Base-by-base conservation (phyloP, 2,797 vertebrate species). In the Acanthopagrus latus region DNA sequence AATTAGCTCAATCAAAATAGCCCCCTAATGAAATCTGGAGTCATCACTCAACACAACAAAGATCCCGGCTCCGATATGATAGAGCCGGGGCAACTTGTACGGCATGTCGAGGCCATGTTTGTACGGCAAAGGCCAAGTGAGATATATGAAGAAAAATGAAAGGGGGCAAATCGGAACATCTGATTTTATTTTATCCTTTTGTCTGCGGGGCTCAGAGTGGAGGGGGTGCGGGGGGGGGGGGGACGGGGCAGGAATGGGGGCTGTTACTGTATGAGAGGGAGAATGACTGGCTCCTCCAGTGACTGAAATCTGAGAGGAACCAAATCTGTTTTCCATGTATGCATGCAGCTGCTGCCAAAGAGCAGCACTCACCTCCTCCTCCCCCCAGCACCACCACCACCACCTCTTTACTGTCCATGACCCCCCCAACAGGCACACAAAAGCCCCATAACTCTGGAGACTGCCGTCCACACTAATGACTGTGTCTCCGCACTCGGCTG, bases 241-340 rank as follows among this genome's bases (percentile, higher is more conserved):
- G 17, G 66, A 12, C 18, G 64, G 80, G 68, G 29, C 29, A 29
- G 29, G 29, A 29, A 29, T 29, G 78, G 55, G 43, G 82, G 81
- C 62, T 81, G 71, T 92, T 92, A 84, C 89, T 89, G 86, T 92
- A 92, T 90, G 92, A 81, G 91, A 92, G 86, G 87, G 79, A 85
- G 86, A 90, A 89, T 79, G 87, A 80, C 83, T 78, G 83, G 80
- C 88, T 92, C 81, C 86, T 85, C 88, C 52, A 62, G 84, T 91
- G 91, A 91, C 93, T 93, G 94, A 95, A 94, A 94, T 90, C 83
- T 48, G 91, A 95, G 94, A 82, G 74, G 88, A 91, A 90, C 85
- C 93, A 94, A 94, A 91, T 94, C 92, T 94, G 91, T 94, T 94
- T 94, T 93, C 92, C 91, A 93, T 94, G 92, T 92, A 92, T 88